These are phyloP conservation scores for Volucella inanis DNA, from an alignment of 2,888 invertebrate species.

Conservation along the genomic window DNA sequence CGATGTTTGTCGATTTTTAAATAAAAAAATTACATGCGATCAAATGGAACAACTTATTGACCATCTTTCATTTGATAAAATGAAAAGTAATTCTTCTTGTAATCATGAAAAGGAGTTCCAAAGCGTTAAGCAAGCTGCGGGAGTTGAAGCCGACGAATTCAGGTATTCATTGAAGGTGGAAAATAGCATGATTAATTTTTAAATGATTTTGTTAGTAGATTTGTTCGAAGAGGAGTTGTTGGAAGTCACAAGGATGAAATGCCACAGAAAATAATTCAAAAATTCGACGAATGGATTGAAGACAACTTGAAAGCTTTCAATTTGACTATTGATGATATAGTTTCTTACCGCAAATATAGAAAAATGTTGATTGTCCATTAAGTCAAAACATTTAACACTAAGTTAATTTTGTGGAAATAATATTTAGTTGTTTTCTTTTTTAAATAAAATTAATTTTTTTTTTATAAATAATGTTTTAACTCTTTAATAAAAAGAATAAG, in stretches of 20 bases:
- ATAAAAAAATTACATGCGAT: constrained; percentile 72
- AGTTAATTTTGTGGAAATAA: too few species aligned
- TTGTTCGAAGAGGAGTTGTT: constrained; percentile 81
- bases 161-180: constrained; percentile 74
- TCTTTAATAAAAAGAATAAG: too few species aligned
- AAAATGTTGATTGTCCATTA: not conserved
- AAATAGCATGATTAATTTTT: not conserved
- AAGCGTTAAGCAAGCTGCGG: constrained; percentile 80
- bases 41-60: constrained; percentile 77
- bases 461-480: too few species aligned
- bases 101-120: constrained; percentile 81
- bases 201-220: constrained; percentile 72
- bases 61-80: constrained; percentile 81
- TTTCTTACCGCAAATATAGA: constrained; percentile 78
- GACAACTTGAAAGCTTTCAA: constrained; percentile 77
- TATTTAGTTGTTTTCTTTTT: too few species aligned
- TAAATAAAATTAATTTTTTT: too few species aligned
- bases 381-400: too few species aligned
- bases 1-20: constrained; percentile 78
- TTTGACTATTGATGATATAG: constrained; percentile 78
- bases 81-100: constrained; percentile 81
- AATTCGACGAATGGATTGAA: constrained; percentile 79
- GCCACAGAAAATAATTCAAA: constrained; percentile 77
- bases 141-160: constrained; percentile 80
- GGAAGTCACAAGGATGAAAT: constrained; percentile 81